A percentile compares a stretch with the other conserved stretches of the same genome.
These are phyloP conservation scores for Anolis sagrei DNA, from an alignment of 2,113 vertebrate genomes.

Conservation along the genomic window DNA sequence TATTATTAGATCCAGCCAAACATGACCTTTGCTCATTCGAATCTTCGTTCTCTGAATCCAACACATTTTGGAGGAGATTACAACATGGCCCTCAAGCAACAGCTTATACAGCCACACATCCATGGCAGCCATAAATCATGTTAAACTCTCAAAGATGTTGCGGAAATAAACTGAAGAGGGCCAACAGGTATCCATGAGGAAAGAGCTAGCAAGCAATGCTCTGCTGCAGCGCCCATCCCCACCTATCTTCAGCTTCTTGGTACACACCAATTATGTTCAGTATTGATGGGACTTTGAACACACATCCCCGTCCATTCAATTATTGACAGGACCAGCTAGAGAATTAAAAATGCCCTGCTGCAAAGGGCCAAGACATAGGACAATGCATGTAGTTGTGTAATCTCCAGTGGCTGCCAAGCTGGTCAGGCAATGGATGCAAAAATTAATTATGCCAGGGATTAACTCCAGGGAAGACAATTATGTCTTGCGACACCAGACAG, in stretches of 20 bases:
- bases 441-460: not conserved
- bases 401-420: constrained; percentile 10
- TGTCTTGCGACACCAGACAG: not conserved
- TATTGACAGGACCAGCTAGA: not conserved
- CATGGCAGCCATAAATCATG: not conserved
- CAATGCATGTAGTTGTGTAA: not conserved
- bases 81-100: not conserved
- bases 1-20: too few species aligned
- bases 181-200: too few species aligned
- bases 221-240: not conserved
- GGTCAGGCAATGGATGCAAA: constrained; percentile 7
- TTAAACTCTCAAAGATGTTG: not conserved
- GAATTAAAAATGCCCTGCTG: not conserved
- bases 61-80: not conserved
- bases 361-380: constrained; percentile 23
- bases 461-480: not conserved
- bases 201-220: too few species aligned
- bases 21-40: too few species aligned
- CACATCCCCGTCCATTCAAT: not conserved
- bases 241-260: not conserved
- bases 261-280: not conserved
- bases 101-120: not conserved
- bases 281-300: not conserved
- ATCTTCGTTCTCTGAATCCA: not conserved
- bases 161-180: not conserved